A percentile compares a stretch with the other conserved stretches of the same genome.
Evolutionary conservation across 2,113 vertebrate species (phyloP).

Genomic region (Macquaria ambigua): DNA sequence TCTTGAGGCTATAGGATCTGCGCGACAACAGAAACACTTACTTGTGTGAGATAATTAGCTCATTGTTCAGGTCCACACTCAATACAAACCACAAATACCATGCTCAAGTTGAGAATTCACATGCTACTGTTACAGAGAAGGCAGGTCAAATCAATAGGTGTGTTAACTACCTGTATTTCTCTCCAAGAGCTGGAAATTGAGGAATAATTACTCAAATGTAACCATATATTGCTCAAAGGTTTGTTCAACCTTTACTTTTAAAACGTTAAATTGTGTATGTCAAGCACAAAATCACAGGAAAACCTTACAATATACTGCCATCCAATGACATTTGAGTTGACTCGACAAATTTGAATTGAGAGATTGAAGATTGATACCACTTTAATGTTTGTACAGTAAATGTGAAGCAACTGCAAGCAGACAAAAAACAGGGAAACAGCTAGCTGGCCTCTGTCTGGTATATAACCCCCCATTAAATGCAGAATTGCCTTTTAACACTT

Average conservation of each 20-base stretch:
- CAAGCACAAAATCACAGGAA: background rate
- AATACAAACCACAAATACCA: background rate
- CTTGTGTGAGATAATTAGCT: slow-evolving; percentile 36
- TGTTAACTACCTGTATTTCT: background rate
- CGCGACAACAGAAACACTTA: background rate
- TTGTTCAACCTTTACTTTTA: background rate
- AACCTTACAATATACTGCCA: background rate
- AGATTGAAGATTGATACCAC: background rate
- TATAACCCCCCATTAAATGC: no score
- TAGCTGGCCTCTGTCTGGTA: background rate
- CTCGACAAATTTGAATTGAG: background rate
- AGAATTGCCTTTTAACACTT: background rate
- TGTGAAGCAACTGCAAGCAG: background rate
- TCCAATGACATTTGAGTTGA: background rate
- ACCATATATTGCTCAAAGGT: background rate
- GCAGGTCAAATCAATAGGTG: background rate
- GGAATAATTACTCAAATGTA: background rate
- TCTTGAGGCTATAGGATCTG: slow-evolving; percentile 69
- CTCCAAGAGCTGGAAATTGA: background rate
- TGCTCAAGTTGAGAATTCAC: background rate
- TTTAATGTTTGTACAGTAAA: background rate
- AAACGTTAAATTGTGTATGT: background rate
- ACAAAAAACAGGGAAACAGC: background rate
- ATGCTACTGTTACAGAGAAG: background rate
- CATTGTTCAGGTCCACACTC: background rate